Evolutionary conservation across 2,113 vertebrate species (phyloP).

Genomic region (Nesoenas mayeri): DNA sequence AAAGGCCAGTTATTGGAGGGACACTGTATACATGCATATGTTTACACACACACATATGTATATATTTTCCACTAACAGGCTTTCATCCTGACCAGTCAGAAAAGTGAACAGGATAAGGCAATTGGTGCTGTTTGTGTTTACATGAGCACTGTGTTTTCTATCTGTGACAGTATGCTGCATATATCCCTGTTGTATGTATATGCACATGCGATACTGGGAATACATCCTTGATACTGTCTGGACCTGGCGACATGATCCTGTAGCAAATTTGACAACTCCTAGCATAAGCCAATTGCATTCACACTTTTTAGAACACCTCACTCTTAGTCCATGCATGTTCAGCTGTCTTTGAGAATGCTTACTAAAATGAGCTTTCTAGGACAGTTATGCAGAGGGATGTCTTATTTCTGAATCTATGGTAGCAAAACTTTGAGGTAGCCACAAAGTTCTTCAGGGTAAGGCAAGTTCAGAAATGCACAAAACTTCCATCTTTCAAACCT

Average conservation of each 20-base stretch:
- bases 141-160: neutral
- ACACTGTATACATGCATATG: neutral
- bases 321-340: neutral
- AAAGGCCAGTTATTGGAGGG: neutral
- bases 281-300: neutral
- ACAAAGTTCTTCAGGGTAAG: neutral
- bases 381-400: neutral
- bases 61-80: neutral
- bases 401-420: neutral
- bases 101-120: neutral
- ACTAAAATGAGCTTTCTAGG: neutral
- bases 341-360: neutral
- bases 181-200: neutral
- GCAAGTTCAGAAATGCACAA: neutral
- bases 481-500: neutral
- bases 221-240: neutral
- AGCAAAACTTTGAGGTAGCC: neutral
- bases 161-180: neutral
- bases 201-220: neutral
- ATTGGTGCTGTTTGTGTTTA: neutral
- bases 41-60: fast-evolving
- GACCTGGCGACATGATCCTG: neutral
- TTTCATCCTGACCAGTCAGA: neutral
- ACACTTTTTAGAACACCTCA: neutral
- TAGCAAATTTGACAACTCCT: neutral